phyloP scores from a whole-genome alignment of 2,113 vertebrate genomes.

The Macrotus californicus region DNA sequence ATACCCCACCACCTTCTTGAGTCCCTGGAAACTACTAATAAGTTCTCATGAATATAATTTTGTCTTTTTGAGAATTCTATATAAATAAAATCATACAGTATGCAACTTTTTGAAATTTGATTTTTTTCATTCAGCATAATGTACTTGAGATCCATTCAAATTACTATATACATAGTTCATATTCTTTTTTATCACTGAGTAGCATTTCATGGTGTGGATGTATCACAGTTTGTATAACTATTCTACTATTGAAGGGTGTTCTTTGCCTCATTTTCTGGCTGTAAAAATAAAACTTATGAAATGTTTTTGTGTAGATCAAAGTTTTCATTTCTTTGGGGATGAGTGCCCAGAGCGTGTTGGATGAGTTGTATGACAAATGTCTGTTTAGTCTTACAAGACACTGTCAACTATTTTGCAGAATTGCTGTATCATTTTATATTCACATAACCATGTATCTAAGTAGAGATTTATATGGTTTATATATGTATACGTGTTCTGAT shows the following conservation, averaged over 20 bases:
- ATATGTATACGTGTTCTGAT: not conserved
- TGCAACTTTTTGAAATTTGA: not conserved
- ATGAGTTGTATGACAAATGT: not conserved
- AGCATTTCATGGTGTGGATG: not conserved
- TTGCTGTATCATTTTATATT: not conserved
- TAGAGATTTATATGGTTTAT: not conserved
- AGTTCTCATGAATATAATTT: not conserved
- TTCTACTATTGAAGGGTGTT: not conserved
- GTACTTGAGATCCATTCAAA: not conserved
- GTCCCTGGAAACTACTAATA: not conserved
- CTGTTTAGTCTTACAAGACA: not conserved
- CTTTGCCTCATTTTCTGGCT: not conserved
- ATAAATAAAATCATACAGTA: not conserved
- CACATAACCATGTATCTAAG: not conserved
- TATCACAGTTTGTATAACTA: not conserved
- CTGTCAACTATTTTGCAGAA: not conserved
- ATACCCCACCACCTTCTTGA: not conserved
- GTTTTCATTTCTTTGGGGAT: not conserved
- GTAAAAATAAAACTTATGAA: not conserved
- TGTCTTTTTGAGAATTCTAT: not conserved
- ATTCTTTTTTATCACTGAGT: not conserved
- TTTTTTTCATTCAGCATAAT: not conserved
- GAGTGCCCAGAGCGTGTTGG: not conserved
- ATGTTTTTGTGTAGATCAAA: not conserved
- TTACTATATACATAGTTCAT: not conserved